Evolutionary conservation across 1,140 invertebrate species (phyloP).

Genomic region (Teleopsis dalmanni): DNA sequence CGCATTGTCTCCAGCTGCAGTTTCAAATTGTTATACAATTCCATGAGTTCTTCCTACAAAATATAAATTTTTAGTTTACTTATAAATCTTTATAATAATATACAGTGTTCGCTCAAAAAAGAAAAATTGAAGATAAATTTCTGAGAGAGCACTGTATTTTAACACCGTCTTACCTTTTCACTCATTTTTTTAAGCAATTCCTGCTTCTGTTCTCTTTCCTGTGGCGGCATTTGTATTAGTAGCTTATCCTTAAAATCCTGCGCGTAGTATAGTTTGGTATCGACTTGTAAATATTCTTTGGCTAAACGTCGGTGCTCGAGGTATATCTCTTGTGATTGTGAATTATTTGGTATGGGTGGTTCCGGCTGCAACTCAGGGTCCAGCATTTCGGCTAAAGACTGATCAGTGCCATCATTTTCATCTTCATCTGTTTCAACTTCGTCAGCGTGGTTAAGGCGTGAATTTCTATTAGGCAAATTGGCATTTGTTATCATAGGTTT

Average conservation of each 20-base stretch:
- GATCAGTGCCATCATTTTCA: slow-evolving; percentile 53
- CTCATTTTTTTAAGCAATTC: slow-evolving; percentile 33
- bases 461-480: slow-evolving; percentile 17
- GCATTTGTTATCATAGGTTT: slow-evolving; percentile 19
- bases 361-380: slow-evolving; percentile 73
- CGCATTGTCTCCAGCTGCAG: slow-evolving; percentile 13
- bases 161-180: slow-evolving; percentile 31
- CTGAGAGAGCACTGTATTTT: no score
- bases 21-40: slow-evolving; percentile 17
- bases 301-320: slow-evolving; percentile 75
- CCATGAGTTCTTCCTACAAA: slow-evolving; percentile 15
- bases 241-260: slow-evolving; percentile 38
- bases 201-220: slow-evolving; percentile 29
- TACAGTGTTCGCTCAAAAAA: background rate
- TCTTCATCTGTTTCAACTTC: slow-evolving; percentile 16
- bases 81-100: no score
- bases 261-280: slow-evolving; percentile 35
- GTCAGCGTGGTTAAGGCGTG: slow-evolving; percentile 2
- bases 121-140: no score
- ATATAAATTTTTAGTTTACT: no score
- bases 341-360: slow-evolving; percentile 66
- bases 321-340: slow-evolving; percentile 73
- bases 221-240: slow-evolving; percentile 33
- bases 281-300: slow-evolving; percentile 63
- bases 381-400: slow-evolving; percentile 65